A percentile compares a stretch with the other conserved stretches of the same genome.
These are phyloP conservation scores for Calyptommatus sinebrachiatus DNA, from an alignment of 2,113 vertebrate species.

Conservation along the genomic window DNA sequence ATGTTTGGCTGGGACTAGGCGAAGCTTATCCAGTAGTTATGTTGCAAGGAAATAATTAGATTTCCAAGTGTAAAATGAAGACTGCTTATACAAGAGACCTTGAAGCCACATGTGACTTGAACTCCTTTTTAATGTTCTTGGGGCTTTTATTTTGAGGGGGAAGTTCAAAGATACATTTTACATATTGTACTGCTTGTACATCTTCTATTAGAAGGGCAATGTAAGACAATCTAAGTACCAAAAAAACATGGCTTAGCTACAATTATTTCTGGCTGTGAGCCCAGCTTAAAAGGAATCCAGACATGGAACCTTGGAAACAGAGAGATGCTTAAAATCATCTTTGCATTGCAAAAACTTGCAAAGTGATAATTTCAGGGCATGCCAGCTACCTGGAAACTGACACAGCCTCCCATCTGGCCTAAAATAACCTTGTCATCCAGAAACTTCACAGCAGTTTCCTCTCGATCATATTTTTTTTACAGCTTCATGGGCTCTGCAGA, in stretches of 20 bases:
- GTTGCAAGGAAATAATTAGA: no score
- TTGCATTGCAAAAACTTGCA: conserved; percentile 14
- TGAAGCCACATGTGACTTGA: not conserved
- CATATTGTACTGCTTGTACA: not conserved
- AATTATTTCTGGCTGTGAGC: not conserved
- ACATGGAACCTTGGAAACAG: conserved; percentile 5
- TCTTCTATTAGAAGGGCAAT: not conserved
- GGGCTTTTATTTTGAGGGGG: not conserved
- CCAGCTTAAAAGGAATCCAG: conserved; percentile 2
- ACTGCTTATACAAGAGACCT: not conserved
- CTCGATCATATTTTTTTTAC: not conserved
- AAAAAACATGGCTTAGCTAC: not conserved
- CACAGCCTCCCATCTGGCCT: not conserved
- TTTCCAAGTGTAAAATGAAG: no score
- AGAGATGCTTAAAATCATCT: conserved; percentile 9
- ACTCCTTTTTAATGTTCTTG: not conserved
- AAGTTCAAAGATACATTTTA: not conserved
- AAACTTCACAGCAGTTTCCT: conserved; percentile 8
- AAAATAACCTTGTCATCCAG: conserved; percentile 14
- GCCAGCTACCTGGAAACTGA: not conserved
- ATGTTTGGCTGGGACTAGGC: no score
- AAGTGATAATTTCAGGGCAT: not conserved
- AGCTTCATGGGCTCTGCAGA: not conserved
- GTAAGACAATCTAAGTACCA: not conserved
- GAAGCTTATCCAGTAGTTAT: no score